Percentiles rank a stretch among this genome's conserved stretches.
phyloP scores from a whole-genome alignment of 2,113 vertebrate genomes.

The Melanotaenia duboulayi region DNA sequence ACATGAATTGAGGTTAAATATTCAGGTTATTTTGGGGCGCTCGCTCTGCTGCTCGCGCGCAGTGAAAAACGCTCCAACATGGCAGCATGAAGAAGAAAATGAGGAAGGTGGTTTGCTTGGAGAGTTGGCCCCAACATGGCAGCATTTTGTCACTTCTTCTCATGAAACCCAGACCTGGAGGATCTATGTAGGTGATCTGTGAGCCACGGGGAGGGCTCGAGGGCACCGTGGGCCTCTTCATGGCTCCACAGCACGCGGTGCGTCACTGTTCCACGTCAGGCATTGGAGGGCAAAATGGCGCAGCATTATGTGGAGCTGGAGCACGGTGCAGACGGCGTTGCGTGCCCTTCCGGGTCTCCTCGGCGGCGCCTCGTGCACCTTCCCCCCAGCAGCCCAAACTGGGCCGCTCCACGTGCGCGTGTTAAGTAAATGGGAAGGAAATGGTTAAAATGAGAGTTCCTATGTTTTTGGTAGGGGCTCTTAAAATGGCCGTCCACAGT shows the following conservation, averaged over 20 bases:
- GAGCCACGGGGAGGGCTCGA: conserved; percentile 5
- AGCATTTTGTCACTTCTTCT: conserved; percentile 10
- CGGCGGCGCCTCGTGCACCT: neutral
- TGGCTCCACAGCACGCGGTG: conserved; percentile 71
- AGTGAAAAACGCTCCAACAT: conserved; percentile 7
- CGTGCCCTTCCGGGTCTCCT: neutral
- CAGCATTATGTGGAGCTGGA: conserved; percentile 36
- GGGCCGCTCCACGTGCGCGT: neutral
- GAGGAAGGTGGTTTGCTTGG: too few relatives aligned
- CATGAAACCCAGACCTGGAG: neutral
- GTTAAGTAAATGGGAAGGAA: neutral
- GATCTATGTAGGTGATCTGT: conserved; percentile 34
- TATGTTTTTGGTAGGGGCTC: neutral
- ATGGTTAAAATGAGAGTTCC: neutral
- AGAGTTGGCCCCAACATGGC: conserved; percentile 34
- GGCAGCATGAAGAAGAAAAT: neutral
- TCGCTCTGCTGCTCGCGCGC: neutral
- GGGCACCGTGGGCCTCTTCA: conserved; percentile 32
- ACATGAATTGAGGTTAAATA: neutral
- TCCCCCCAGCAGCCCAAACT: too few relatives aligned
- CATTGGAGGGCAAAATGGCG: conserved; percentile 80
- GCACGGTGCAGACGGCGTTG: neutral
- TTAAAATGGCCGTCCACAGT: conserved; percentile 45
- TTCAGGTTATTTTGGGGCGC: neutral
- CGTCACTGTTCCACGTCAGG: conserved; percentile 70